These are phyloP conservation scores for Oncorhynchus masou DNA, from an alignment of 2,113 vertebrate species.

Conservation along the genomic window DNA sequence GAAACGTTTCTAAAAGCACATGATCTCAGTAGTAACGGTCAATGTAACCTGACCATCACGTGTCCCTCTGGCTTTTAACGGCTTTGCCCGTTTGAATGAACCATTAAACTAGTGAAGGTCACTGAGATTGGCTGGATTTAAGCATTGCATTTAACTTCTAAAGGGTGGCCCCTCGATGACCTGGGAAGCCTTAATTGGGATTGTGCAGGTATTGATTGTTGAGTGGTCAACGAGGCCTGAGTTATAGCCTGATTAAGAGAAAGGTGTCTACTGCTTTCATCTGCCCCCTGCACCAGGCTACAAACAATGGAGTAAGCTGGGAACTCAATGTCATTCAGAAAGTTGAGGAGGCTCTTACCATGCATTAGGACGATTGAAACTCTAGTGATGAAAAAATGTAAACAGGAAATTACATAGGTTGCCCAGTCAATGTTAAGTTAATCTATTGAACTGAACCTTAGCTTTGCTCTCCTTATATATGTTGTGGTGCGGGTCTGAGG, in stretches of 20 bases:
- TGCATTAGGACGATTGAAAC: not conserved
- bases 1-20: not conserved
- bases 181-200: slow-evolving; percentile 76
- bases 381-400: slow-evolving; percentile 14
- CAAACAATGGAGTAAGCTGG: slow-evolving; percentile 44
- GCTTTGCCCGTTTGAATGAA: slow-evolving; percentile 58
- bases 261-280: slow-evolving; percentile 53
- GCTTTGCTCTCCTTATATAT: too few species aligned
- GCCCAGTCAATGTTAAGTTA: slow-evolving; percentile 9
- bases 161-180: slow-evolving; percentile 76
- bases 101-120: slow-evolving; percentile 75
- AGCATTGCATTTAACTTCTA: slow-evolving; percentile 77
- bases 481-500: too few species aligned
- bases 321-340: slow-evolving; percentile 66
- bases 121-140: slow-evolving; percentile 70
- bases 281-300: slow-evolving; percentile 36
- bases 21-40: not conserved
- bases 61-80: slow-evolving; percentile 61
- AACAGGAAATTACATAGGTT: slow-evolving; percentile 39
- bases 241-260: slow-evolving; percentile 73
- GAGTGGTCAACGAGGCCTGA: slow-evolving; percentile 67
- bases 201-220: slow-evolving; percentile 77
- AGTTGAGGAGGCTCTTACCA: slow-evolving; percentile 25
- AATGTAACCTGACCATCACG: slow-evolving; percentile 11
- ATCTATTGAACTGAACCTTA: not conserved